Evolutionary conservation across 2,888 invertebrate genomes (phyloP).

Genomic region (Gortyna flavago): DNA sequence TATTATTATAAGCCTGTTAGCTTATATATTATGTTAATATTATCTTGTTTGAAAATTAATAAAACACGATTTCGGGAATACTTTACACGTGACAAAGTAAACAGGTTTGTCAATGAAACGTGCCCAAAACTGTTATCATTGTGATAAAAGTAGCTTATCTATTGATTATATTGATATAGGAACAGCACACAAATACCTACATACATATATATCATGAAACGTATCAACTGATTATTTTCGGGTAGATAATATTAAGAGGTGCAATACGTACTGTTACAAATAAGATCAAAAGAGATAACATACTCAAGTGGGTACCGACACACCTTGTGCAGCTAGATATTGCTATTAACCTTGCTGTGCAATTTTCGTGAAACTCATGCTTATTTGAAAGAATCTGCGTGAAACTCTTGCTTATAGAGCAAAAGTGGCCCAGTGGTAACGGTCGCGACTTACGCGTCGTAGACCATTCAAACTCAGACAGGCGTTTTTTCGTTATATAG

Average conservation of each 20-base stretch:
- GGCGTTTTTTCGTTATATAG: no score
- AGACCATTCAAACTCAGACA: no score
- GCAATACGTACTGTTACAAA: background rate
- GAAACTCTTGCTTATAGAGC: no score
- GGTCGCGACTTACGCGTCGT: no score
- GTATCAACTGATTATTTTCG: slow-evolving; percentile 20
- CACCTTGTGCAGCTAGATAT: no score
- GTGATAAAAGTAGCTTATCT: slow-evolving; percentile 38
- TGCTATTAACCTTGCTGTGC: no score
- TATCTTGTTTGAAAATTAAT: background rate
- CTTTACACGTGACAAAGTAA: slow-evolving; percentile 26
- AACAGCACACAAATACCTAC: background rate
- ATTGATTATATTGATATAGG: slow-evolving; percentile 38
- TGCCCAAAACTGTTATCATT: slow-evolving; percentile 29
- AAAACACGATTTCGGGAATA: slow-evolving; percentile 4
- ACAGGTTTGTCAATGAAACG: slow-evolving; percentile 42
- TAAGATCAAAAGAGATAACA: background rate
- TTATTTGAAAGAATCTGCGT: no score
- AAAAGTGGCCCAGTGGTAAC: no score
- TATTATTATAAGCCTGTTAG: no score
- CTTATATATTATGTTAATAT: no score
- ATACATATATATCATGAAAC: slow-evolving; percentile 3
- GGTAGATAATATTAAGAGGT: background rate
- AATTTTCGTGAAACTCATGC: no score
- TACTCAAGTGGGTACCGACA: no score